Evolutionary conservation across 2,888 invertebrate genomes (phyloP), one percentile per base, ranked within the genome.

Genomic region (Drosophila algonquin): DNA sequence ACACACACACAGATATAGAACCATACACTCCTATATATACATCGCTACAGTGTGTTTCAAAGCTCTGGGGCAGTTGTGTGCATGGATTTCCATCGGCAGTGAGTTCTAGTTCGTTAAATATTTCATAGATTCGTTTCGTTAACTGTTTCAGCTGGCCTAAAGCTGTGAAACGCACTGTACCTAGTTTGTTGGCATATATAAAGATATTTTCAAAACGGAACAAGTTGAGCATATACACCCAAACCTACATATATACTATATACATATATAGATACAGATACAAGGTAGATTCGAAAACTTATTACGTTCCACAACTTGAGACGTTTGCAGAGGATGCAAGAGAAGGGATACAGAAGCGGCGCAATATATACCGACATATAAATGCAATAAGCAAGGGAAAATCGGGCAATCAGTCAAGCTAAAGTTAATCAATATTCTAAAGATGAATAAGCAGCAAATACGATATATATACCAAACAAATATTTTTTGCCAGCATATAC

Each of bases 381-480:
- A 51, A 63, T 61, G 70, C 71, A 83, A 82, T 76, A 85, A 84
- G 76, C 74, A 75, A 73, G 70, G 75, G 57, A 80, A 76, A 77
- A 75, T 71, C 64, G 75, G 85, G 85, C 82, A 83, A 83, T 83
- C 82, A 83, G 82, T 80, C 80, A 85, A 77, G 71, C 71, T 76
- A 83, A 70, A 56, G 57, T 74, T 73, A 75, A 81, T 62, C 61
- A 79, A 75, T 73, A 71, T 81, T 81, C 82, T 80, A 81, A 80
- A 68, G 27, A 6, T 40, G 40, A 40, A 52, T 50, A 62, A 32
- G 73, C 56, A 69, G 63, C 35, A 51, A 35, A 50, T 61, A 67
- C 48, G 32, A 81, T 50, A 73, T 61, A 73, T 61, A 75, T 50
- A 71, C 35, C 63, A 27, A 56, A 68, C 35, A 62, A 60, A 81